phyloP scores from a whole-genome alignment of 2,113 vertebrate genomes.

The Hyaena hyaena region DNA sequence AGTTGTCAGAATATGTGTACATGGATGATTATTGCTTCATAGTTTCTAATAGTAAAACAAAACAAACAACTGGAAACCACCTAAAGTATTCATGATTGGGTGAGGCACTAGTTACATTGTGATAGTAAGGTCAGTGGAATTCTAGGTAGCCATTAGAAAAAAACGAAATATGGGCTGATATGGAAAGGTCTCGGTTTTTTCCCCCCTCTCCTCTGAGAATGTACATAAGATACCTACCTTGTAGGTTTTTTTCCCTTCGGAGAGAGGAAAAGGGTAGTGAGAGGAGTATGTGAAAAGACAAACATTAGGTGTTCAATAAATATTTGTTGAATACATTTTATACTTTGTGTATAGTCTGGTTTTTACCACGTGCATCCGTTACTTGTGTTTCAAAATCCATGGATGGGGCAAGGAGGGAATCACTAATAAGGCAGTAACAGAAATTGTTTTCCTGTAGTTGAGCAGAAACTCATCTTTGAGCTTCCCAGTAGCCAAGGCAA shows the following conservation, averaged over 20 bases:
- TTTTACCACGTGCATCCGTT: background rate
- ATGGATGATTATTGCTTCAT: background rate
- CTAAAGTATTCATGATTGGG: background rate
- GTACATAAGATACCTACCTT: background rate
- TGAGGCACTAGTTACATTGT: background rate
- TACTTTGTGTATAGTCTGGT: constrained; percentile 15
- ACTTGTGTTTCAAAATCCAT: constrained; percentile 40
- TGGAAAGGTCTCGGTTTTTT: background rate
- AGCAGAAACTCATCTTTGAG: constrained; percentile 16
- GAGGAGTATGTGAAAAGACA: background rate
- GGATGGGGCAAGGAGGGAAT: background rate
- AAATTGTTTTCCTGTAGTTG: background rate
- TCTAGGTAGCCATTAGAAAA: background rate
- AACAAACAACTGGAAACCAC: background rate
- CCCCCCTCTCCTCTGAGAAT: background rate
- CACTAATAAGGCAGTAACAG: constrained; percentile 1
- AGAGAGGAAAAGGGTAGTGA: background rate
- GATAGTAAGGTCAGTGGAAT: background rate
- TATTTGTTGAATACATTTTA: background rate
- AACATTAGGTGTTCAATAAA: background rate
- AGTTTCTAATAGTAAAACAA: background rate
- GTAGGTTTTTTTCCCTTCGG: background rate
- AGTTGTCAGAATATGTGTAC: background rate
- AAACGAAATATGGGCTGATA: background rate
- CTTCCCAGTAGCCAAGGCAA: constrained; percentile 29